Evolutionary conservation across 1,140 invertebrate species (phyloP).

Genomic region (Lepidurus packardi): DNA sequence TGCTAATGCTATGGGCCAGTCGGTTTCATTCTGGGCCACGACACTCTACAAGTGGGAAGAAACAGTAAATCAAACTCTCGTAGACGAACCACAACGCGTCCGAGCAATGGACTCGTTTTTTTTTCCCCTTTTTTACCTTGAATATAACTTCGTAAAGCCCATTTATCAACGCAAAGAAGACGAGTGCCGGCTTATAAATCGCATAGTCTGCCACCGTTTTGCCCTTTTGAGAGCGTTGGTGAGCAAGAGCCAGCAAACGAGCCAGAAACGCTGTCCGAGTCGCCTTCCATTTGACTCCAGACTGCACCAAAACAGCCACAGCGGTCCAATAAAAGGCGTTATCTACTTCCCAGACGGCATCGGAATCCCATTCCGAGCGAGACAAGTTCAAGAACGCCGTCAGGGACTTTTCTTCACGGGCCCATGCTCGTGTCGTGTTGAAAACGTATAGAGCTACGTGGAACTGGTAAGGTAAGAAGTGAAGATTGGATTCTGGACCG

Average conservation of each 20-base stretch:
- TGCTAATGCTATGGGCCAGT: constrained; percentile 81
- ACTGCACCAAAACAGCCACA: constrained; percentile 70
- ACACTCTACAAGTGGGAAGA: constrained; percentile 32
- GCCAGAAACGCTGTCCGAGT: constrained; percentile 65
- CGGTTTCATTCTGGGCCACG: constrained; percentile 56
- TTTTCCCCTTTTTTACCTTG: constrained; percentile 52
- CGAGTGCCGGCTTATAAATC: constrained; percentile 76
- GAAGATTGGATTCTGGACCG: constrained; percentile 94
- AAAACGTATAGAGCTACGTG: constrained; percentile 94
- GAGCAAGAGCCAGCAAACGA: constrained; percentile 69
- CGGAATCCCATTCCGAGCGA: constrained; percentile 49
- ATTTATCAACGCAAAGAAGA: constrained; percentile 78
- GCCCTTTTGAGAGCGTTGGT: constrained; percentile 56
- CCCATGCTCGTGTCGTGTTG: constrained; percentile 72
- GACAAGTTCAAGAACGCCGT: constrained; percentile 41
- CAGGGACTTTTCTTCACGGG: constrained; percentile 66
- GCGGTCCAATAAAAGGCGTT: constrained; percentile 80
- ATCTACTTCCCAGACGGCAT: constrained; percentile 80
- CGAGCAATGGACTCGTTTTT: neutral
- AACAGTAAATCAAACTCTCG: constrained; percentile 1
- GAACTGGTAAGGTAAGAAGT: constrained; percentile 87
- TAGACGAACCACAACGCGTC: neutral
- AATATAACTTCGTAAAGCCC: constrained; percentile 67
- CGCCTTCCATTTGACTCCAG: constrained; percentile 61
- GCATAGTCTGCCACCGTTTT: constrained; percentile 59